Conservation (phyloP, 2,113 vertebrate genomes). For the Xerus inauris region DNA sequence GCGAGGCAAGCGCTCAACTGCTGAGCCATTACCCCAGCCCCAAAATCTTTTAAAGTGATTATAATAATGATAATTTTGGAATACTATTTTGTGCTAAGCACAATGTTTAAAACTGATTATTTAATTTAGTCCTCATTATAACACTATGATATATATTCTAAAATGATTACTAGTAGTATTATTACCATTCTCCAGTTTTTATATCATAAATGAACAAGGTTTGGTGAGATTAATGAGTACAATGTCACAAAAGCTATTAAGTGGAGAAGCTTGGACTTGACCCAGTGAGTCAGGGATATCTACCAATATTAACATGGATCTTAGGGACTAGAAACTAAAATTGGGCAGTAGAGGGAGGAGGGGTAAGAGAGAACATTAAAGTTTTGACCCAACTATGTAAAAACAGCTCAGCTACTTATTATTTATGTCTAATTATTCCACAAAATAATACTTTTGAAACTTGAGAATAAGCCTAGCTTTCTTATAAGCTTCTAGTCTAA, state of each 20-base stretch:
- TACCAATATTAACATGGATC: neutral
- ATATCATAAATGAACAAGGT: slow-evolving; percentile 23
- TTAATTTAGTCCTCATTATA: neutral
- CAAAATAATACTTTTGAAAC: slow-evolving; percentile 16
- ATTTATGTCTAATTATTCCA: slow-evolving; percentile 19
- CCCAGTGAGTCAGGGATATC: neutral
- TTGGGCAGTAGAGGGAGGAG: too few species aligned
- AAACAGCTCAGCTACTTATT: slow-evolving; percentile 5
- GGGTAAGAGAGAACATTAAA: neutral
- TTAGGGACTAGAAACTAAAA: neutral
- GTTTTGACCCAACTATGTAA: neutral
- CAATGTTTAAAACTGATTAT: neutral
- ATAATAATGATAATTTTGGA: neutral
- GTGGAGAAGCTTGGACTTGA: neutral
- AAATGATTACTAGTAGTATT: neutral
- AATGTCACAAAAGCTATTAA: slow-evolving; percentile 13
- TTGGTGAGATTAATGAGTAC: slow-evolving; percentile 37
- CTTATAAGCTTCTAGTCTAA: slow-evolving; percentile 20
- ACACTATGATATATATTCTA: neutral
- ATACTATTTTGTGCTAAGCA: neutral
- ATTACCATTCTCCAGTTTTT: slow-evolving; percentile 45
- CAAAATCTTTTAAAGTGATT: neutral
- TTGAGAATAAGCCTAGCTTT: slow-evolving; percentile 26
- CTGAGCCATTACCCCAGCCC: too few species aligned
- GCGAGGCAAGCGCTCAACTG: too few species aligned